These are phyloP conservation scores for Mercenaria mercenaria DNA, from an alignment of 1,140 invertebrate species.

Conservation along the genomic window DNA sequence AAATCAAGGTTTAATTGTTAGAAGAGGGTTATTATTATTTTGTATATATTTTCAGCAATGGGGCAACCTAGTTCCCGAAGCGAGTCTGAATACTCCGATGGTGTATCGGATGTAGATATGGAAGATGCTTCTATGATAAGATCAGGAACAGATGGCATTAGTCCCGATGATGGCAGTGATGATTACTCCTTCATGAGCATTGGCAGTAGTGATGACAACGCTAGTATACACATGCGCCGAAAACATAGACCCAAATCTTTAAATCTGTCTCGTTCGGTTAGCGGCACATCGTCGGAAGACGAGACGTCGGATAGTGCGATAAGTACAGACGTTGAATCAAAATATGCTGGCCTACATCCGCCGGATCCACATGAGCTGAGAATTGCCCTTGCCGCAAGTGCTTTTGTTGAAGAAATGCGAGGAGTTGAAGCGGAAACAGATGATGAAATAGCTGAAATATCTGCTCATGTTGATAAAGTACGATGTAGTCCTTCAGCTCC, in stretches of 20 bases:
- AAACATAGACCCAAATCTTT: constrained; percentile 82
- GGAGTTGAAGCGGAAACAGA: constrained; percentile 62
- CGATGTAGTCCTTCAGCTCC: constrained; percentile 81
- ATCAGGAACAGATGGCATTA: constrained; percentile 71
- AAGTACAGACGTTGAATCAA: constrained; percentile 73
- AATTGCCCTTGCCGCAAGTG: constrained; percentile 73
- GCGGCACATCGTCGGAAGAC: constrained; percentile 82
- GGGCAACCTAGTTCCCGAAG: constrained; percentile 74
- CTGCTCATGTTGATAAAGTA: constrained; percentile 65
- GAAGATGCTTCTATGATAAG: constrained; percentile 75
- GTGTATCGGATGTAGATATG: constrained; percentile 73
- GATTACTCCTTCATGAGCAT: constrained; percentile 78
- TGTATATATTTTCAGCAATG: constrained; percentile 67
- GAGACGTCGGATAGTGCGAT: constrained; percentile 76
- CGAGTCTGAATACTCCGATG: constrained; percentile 75
- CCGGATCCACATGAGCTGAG: constrained; percentile 68
- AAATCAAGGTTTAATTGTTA: no score
- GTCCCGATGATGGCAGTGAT: constrained; percentile 76
- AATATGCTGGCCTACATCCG: constrained; percentile 60
- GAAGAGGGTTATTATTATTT: no score
- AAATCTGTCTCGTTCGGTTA: constrained; percentile 79
- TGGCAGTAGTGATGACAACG: constrained; percentile 75
- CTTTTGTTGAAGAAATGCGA: constrained; percentile 76
- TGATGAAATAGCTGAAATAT: constrained; percentile 68
- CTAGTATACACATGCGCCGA: constrained; percentile 67